Percentiles rank a stretch among this genome's conserved stretches.
Conservation (phyloP, 2,888 invertebrate genomes). For the Cephus pulcher region DNA sequence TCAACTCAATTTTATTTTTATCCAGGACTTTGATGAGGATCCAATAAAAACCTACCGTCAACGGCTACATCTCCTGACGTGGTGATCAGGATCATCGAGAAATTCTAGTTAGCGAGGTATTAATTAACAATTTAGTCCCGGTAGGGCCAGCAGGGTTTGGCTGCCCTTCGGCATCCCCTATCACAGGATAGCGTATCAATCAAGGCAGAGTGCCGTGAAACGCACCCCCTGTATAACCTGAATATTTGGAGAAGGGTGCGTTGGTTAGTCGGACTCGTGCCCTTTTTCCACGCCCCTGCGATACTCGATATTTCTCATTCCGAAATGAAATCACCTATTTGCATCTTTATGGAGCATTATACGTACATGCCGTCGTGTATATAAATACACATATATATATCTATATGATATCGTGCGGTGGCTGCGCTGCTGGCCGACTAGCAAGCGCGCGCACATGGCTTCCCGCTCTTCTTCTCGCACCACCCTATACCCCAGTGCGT, state of each 20-base stretch:
- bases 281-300: too few species aligned
- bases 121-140: conserved; percentile 25
- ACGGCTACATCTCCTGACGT: too few species aligned
- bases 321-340: conserved; percentile 40
- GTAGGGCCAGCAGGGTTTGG: conserved; percentile 2
- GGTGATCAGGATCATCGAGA: conserved; percentile 9
- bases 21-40: too few species aligned
- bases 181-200: conserved; percentile 20
- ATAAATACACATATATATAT: too few species aligned
- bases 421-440: too few species aligned
- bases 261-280: too few species aligned
- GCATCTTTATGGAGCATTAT: conserved; percentile 50
- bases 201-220: conserved; percentile 23
- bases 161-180: not conserved
- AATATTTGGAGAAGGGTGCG: conserved; percentile 18
- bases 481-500: not conserved
- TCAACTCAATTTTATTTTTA: too few species aligned
- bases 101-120: conserved; percentile 19
- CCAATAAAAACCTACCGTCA: too few species aligned
- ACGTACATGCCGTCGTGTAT: conserved; percentile 6
- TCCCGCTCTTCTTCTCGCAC: too few species aligned
- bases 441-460: too few species aligned
- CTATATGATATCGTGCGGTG: too few species aligned
- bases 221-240: conserved; percentile 17
- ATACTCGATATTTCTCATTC: conserved; percentile 38